A percentile compares a stretch with the other conserved stretches of the same genome.
Evolutionary conservation across 2,797 vertebrate genomes (phyloP).

Genomic region (Brachymystax lenok): DNA sequence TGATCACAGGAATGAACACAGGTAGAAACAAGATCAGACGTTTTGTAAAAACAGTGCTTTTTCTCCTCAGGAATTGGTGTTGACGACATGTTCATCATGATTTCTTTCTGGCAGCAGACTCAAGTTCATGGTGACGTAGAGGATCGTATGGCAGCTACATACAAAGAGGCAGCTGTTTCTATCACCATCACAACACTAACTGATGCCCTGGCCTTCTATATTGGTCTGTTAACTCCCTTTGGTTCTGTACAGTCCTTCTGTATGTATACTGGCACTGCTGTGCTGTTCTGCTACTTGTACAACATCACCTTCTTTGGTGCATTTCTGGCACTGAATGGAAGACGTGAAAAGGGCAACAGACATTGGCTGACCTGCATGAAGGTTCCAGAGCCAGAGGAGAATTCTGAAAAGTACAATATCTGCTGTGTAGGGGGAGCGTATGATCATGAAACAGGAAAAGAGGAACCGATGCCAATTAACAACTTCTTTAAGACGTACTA

Average conservation of each 20-base stretch:
- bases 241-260: constrained; percentile 75
- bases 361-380: constrained; percentile 69
- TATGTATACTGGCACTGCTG: constrained; percentile 73
- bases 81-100: constrained; percentile 78
- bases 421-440: constrained; percentile 50
- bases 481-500: constrained; percentile 68
- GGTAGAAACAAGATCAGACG: too few relatives aligned
- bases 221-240: constrained; percentile 56
- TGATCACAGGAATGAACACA: too few relatives aligned
- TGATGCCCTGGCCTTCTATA: constrained; percentile 70
- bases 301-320: constrained; percentile 52
- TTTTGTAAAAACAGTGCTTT: not conserved
- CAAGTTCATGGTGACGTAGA: constrained; percentile 27
- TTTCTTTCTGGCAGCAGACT: constrained; percentile 74
- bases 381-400: constrained; percentile 29
- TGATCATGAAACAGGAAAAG: constrained; percentile 23
- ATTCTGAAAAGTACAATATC: constrained; percentile 35
- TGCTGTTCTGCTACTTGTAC: constrained; percentile 62
- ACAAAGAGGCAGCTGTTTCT: constrained; percentile 71
- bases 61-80: constrained; percentile 69
- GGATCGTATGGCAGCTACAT: constrained; percentile 62
- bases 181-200: constrained; percentile 77
- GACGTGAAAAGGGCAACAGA: constrained; percentile 64
- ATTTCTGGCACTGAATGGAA: constrained; percentile 73
- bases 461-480: constrained; percentile 47